These are phyloP conservation scores for Eilema sororculum DNA, from an alignment of 2,888 invertebrate species.

Conservation along the genomic window DNA sequence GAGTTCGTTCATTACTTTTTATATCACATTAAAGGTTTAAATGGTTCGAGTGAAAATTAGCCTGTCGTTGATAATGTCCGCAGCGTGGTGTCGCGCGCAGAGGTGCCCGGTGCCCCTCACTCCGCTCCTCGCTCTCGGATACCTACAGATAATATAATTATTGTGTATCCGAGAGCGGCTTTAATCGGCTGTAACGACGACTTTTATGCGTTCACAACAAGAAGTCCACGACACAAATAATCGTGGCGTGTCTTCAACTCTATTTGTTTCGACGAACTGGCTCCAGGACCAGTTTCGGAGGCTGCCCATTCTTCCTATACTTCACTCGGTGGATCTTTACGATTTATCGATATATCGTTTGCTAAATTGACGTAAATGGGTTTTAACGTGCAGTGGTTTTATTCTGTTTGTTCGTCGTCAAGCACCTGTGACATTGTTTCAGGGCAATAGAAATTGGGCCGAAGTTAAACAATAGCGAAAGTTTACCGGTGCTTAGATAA, in stretches of 20 bases:
- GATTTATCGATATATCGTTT: constrained; percentile 60
- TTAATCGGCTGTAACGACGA: constrained; percentile 31
- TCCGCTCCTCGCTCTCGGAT: constrained; percentile 5
- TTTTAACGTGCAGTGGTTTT: constrained; percentile 46
- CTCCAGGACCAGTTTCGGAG: constrained; percentile 46
- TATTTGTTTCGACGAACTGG: constrained; percentile 41
- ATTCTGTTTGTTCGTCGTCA: constrained; percentile 33
- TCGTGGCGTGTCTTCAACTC: constrained; percentile 37
- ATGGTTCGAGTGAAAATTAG: constrained; percentile 52
- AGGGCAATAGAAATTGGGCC: constrained; percentile 41
- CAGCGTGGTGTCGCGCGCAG: constrained; percentile 14
- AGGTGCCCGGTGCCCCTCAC: neutral
- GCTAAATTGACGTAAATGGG: constrained; percentile 63
- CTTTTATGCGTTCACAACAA: constrained; percentile 35
- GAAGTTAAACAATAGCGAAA: constrained; percentile 49
- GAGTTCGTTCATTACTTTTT: constrained; percentile 80
- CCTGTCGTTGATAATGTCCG: constrained; percentile 32
- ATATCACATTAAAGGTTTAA: constrained; percentile 73
- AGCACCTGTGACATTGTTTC: constrained; percentile 38
- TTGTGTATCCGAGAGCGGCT: constrained; percentile 23
- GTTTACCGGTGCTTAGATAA: constrained; percentile 39
- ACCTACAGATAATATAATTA: constrained; percentile 24
- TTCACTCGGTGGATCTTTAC: constrained; percentile 49
- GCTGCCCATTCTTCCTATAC: constrained; percentile 51
- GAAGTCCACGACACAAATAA: constrained; percentile 31